Conservation (phyloP, 2,113 vertebrate species). For the Oncorhynchus kisutch region DNA sequence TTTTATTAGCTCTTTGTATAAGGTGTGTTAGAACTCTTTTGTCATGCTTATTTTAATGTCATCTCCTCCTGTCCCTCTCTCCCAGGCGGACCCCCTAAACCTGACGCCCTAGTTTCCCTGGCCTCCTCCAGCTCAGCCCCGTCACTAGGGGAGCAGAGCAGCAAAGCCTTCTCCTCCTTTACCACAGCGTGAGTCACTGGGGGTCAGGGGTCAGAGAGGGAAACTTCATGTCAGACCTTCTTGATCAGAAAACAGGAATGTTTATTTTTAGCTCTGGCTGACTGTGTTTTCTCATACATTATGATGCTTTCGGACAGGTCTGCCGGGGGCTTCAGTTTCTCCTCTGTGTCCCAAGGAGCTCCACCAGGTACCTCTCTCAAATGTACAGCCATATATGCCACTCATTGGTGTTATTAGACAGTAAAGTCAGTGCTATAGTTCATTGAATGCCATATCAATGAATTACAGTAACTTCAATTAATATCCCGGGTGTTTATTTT, state of each 20-base stretch:
- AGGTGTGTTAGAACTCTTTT: background rate
- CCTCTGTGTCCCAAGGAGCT: conserved; percentile 55
- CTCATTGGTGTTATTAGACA: background rate
- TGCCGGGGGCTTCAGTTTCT: conserved; percentile 59
- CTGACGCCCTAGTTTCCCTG: conserved; percentile 52
- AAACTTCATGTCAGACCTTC: background rate
- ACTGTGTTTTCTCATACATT: background rate
- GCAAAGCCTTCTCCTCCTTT: conserved; percentile 80
- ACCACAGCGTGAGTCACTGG: conserved; percentile 74
- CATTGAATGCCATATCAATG: too few relatives aligned
- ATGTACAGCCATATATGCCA: background rate
- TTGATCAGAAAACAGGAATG: too few relatives aligned
- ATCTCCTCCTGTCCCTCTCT: background rate
- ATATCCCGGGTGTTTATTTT: too few relatives aligned
- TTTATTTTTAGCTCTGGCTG: background rate
- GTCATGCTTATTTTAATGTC: background rate
- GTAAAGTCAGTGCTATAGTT: too few relatives aligned
- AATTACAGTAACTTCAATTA: too few relatives aligned
- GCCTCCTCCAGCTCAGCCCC: conserved; percentile 58
- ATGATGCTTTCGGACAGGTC: conserved; percentile 43
- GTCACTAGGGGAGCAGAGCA: conserved; percentile 63
- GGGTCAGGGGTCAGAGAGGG: background rate
- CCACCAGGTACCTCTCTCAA: conserved; percentile 64
- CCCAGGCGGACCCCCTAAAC: conserved; percentile 69
- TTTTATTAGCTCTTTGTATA: too few relatives aligned